A percentile compares a stretch with the other conserved stretches of the same genome.
Evolutionary conservation across 2,113 vertebrate species (phyloP).

Genomic region (Peromyscus leucopus): DNA sequence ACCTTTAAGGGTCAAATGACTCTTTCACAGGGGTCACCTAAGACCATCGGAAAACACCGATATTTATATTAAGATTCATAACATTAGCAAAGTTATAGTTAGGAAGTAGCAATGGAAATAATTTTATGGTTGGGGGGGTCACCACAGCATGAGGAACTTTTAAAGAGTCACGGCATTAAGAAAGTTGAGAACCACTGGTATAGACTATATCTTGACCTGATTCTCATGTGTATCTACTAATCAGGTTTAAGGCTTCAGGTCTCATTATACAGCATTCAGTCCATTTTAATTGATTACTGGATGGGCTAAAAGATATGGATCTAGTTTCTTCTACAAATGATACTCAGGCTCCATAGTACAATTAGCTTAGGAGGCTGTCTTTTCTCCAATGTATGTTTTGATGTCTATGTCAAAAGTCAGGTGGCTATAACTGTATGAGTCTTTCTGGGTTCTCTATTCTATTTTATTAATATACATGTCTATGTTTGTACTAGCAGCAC

Average conservation of each 20-base stretch:
- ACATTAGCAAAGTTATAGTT: neutral
- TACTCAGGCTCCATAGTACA: neutral
- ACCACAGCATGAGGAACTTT: neutral
- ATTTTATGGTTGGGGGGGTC: neutral
- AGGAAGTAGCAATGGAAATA: neutral
- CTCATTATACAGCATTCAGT: neutral
- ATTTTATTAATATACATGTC: neutral
- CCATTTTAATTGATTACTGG: neutral
- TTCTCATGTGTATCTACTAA: neutral
- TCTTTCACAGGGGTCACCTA: neutral
- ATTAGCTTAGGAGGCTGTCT: neutral
- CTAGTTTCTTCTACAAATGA: neutral
- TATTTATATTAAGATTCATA: neutral
- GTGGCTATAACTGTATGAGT: neutral
- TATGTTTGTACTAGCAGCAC: neutral
- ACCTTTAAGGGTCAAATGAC: neutral
- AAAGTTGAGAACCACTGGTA: neutral
- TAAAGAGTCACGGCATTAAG: neutral
- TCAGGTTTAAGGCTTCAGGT: neutral
- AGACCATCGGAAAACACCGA: neutral
- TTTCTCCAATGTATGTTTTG: neutral
- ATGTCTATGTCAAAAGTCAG: neutral
- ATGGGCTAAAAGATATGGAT: neutral
- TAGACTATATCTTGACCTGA: neutral
- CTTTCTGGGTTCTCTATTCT: neutral